These are phyloP conservation scores for Melieria crassipennis DNA, from an alignment of 2,888 invertebrate species.

Conservation along the genomic window DNA sequence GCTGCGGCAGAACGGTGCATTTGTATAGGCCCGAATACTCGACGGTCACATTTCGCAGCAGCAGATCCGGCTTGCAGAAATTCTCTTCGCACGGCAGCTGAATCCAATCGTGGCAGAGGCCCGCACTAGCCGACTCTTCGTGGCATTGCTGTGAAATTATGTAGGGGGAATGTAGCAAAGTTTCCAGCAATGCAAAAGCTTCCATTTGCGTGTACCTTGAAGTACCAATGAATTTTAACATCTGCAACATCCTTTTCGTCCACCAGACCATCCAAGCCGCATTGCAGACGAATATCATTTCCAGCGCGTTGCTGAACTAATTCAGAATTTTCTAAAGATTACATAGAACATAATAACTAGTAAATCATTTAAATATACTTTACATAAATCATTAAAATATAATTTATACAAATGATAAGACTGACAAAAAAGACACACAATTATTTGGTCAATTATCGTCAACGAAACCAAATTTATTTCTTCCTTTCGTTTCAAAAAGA, in stretches of 20 bases:
- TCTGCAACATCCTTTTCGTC: slow-evolving; percentile 49
- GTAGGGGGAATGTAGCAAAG: not conserved
- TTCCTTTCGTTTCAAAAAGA: too few relatives aligned
- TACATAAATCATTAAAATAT: too few relatives aligned
- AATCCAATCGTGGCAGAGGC: slow-evolving; percentile 60
- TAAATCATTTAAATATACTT: too few relatives aligned
- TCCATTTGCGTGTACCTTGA: slow-evolving; percentile 51
- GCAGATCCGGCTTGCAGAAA: slow-evolving; percentile 54
- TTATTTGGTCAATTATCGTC: too few relatives aligned
- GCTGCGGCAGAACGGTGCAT: slow-evolving; percentile 60
- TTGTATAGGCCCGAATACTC: slow-evolving; percentile 63
- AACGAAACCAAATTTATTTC: too few relatives aligned
- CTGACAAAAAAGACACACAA: too few relatives aligned
- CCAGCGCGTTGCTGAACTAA: slow-evolving; percentile 60
- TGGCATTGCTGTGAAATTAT: slow-evolving; percentile 56
- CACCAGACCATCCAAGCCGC: slow-evolving; percentile 56
- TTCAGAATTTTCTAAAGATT: slow-evolving; percentile 56
- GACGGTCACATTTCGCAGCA: slow-evolving; percentile 61
- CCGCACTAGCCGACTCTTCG: slow-evolving; percentile 41
- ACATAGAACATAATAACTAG: too few relatives aligned
- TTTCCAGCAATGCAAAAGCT: too few relatives aligned
- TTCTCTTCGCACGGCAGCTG: slow-evolving; percentile 57
- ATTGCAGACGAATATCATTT: slow-evolving; percentile 57
- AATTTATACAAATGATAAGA: too few relatives aligned
- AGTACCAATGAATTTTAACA: slow-evolving; percentile 60